Conservation (phyloP, 30 jellyfish, hydroid and myxozoan species). For the Aurelia coerulea region DNA sequence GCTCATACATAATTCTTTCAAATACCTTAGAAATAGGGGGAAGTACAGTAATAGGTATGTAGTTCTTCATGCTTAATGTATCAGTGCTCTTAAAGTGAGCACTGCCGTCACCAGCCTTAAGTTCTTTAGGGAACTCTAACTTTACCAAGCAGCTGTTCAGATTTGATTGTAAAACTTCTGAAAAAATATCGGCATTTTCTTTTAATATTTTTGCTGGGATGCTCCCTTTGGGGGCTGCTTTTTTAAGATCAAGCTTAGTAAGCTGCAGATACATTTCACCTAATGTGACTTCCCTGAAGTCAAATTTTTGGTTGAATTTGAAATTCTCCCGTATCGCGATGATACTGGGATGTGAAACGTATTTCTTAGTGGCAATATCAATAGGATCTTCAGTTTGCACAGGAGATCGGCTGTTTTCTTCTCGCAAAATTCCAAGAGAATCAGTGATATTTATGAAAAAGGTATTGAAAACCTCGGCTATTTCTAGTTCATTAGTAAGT, state of each 20-base stretch:
- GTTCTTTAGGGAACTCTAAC: too few relatives aligned
- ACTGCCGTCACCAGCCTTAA: too few relatives aligned
- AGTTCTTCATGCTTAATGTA: too few relatives aligned
- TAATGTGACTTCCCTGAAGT: slow-evolving; percentile 15
- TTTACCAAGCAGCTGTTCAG: too few relatives aligned
- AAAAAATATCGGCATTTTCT: neutral
- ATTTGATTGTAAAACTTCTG: too few relatives aligned
- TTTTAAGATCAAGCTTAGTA: slow-evolving; percentile 10
- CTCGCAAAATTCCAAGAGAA: slow-evolving; percentile 8
- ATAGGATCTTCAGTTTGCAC: neutral
- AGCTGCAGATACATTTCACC: slow-evolving; percentile 9
- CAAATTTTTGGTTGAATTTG: neutral
- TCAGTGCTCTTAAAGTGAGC: too few relatives aligned
- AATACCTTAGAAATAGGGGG: too few relatives aligned
- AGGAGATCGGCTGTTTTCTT: neutral
- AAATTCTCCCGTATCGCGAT: neutral
- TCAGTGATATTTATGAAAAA: slow-evolving; percentile 22
- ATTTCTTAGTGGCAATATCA: slow-evolving; percentile 1
- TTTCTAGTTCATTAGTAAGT: neutral
- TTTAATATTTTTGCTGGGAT: slow-evolving; percentile 43
- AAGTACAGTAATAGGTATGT: too few relatives aligned
- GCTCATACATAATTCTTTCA: too few relatives aligned
- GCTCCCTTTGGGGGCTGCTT: slow-evolving; percentile 20
- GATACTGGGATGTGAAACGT: neutral
- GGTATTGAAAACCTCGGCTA: slow-evolving; percentile 21